phyloP scores from a whole-genome alignment of 2,113 vertebrate genomes.

The Python bivittatus region DNA sequence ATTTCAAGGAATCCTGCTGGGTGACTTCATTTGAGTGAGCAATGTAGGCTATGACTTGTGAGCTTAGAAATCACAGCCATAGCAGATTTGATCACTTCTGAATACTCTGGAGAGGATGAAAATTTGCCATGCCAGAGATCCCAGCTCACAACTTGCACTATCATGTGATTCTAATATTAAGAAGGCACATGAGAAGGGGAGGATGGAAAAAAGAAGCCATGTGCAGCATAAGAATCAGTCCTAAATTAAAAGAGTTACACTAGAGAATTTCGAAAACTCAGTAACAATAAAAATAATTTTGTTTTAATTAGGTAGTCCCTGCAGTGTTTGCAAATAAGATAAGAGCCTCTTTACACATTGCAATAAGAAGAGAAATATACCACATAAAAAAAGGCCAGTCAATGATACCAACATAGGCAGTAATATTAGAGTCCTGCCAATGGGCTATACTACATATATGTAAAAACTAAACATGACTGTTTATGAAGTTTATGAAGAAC shows the following conservation, averaged over 20 bases:
- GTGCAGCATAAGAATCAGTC: slow-evolving; percentile 6
- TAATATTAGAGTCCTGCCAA: background rate
- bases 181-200: background rate
- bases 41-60: background rate
- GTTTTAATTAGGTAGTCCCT: slow-evolving; percentile 37
- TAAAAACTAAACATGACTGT: background rate
- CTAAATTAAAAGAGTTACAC: slow-evolving; percentile 30
- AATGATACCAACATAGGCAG: background rate
- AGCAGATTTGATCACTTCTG: background rate
- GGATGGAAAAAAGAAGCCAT: background rate
- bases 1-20: background rate
- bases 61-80: background rate
- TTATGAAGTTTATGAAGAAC: background rate
- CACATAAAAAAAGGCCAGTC: background rate
- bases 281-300: slow-evolving; percentile 34
- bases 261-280: slow-evolving; percentile 24
- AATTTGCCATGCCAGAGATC: slow-evolving; percentile 16
- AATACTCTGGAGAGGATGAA: background rate
- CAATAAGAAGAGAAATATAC: background rate
- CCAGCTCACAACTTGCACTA: slow-evolving; percentile 4
- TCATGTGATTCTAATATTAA: background rate
- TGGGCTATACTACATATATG: too few species aligned
- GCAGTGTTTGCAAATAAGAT: slow-evolving; percentile 23
- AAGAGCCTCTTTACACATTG: slow-evolving; percentile 20
- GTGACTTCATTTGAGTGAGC: background rate